Conservation (phyloP, 2,888 invertebrate genomes). For the Sesia bembeciformis region DNA sequence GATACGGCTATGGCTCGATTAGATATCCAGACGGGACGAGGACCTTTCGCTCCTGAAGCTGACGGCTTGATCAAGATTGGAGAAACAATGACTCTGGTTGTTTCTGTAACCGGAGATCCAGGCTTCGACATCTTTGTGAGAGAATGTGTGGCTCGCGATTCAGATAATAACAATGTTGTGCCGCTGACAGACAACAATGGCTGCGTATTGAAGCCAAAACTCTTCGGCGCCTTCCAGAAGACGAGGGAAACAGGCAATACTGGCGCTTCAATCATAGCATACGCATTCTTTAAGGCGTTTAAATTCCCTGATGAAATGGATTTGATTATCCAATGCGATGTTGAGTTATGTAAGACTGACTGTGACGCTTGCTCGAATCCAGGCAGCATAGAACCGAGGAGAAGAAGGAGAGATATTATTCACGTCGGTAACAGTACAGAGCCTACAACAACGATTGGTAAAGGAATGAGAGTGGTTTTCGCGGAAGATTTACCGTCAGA, state of each 20-base stretch:
- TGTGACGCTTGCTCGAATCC: constrained; percentile 83
- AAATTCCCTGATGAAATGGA: constrained; percentile 92
- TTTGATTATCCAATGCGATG: constrained; percentile 85
- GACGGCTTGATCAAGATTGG: constrained; percentile 87
- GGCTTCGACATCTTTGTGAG: constrained; percentile 86
- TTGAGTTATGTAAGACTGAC: constrained; percentile 86
- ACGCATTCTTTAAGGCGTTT: constrained; percentile 86
- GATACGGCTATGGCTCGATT: constrained; percentile 86
- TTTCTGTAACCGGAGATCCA: constrained; percentile 85
- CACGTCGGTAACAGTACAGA: constrained; percentile 67
- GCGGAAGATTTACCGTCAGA: constrained; percentile 76
- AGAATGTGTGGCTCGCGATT: constrained; percentile 84
- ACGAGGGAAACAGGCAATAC: constrained; percentile 82
- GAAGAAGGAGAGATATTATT: constrained; percentile 56
- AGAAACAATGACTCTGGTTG: constrained; percentile 86
- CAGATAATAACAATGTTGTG: constrained; percentile 77
- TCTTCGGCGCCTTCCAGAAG: constrained; percentile 88
- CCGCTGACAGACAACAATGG: constrained; percentile 83
- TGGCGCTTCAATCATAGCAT: constrained; percentile 83
- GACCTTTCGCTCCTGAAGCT: constrained; percentile 84
- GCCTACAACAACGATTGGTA: constrained; percentile 77
- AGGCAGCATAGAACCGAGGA: constrained; percentile 73
- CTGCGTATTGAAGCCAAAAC: constrained; percentile 84
- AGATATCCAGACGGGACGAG: constrained; percentile 84
- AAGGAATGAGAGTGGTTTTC: constrained; percentile 79